A percentile compares a stretch with the other conserved stretches of the same genome.
phyloP scores from a whole-genome alignment of 2,797 vertebrate species.

The Phaenicophaeus curvirostris region DNA sequence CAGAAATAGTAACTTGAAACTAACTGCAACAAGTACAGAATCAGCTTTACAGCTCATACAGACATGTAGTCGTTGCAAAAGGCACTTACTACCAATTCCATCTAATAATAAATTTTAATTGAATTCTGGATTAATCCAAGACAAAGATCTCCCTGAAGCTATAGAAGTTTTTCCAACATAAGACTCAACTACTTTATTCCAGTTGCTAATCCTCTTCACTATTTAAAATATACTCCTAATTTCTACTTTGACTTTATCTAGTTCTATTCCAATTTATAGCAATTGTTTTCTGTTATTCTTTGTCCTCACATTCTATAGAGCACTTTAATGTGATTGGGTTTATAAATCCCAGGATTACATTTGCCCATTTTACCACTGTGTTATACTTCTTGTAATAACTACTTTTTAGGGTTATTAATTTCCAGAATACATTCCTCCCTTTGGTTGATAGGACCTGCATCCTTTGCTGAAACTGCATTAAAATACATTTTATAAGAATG shows the following conservation, averaged over 20 bases:
- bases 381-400: not conserved
- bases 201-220: not conserved
- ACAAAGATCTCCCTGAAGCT: not conserved
- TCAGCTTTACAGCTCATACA: not conserved
- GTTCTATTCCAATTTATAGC: not conserved
- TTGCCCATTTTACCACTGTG: not conserved
- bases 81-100: not conserved
- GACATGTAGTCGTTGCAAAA: not conserved
- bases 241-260: not conserved
- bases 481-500: not conserved
- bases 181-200: not conserved
- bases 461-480: not conserved
- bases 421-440: not conserved
- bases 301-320: not conserved
- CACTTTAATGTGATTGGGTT: not conserved
- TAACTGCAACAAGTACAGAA: not conserved
- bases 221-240: not conserved
- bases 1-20: not conserved
- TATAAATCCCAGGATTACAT: slow-evolving; percentile 11
- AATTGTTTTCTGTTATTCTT: slow-evolving; percentile 19
- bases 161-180: not conserved
- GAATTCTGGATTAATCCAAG: not conserved
- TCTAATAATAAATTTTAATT: slow-evolving; percentile 18
- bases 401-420: not conserved
- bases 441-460: not conserved